phyloP scores from a whole-genome alignment of 2,797 vertebrate genomes.

The Tinamus major region DNA sequence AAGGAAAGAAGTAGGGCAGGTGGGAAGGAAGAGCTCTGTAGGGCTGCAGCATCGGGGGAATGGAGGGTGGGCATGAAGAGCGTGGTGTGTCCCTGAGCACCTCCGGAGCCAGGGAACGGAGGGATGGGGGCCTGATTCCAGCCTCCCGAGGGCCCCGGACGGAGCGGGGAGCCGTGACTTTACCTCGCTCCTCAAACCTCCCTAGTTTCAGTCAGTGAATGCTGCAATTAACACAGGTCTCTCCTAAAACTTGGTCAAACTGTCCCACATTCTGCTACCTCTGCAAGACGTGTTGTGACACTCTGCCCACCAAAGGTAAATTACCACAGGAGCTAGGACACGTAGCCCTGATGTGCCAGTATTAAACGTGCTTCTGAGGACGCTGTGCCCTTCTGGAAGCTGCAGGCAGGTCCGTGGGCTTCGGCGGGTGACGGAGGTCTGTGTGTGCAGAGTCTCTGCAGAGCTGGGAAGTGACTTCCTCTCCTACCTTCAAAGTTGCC shows the following conservation, averaged over 20 bases:
- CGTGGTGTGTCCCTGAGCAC: background rate
- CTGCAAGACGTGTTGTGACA: background rate
- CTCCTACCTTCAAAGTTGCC: background rate
- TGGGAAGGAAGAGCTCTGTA: background rate
- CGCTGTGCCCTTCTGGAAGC: background rate
- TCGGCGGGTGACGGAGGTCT: accelerated
- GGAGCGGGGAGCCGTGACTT: background rate
- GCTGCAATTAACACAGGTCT: background rate
- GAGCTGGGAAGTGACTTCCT: background rate
- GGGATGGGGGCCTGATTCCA: background rate
- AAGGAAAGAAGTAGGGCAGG: background rate
- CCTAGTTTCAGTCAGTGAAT: background rate
- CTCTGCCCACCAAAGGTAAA: background rate
- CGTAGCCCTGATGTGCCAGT: accelerated
- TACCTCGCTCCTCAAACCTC: background rate
- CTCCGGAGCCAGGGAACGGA: background rate
- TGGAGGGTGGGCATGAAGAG: background rate
- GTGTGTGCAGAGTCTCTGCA: background rate
- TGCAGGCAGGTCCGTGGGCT: accelerated
- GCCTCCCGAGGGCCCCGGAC: background rate
- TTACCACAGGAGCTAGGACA: background rate
- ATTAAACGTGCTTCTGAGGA: accelerated
- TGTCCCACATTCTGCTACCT: background rate
- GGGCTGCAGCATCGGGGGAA: accelerated
- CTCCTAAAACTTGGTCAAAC: accelerated